Conservation (phyloP, 2,113 vertebrate genomes). For the Alces alces region DNA sequence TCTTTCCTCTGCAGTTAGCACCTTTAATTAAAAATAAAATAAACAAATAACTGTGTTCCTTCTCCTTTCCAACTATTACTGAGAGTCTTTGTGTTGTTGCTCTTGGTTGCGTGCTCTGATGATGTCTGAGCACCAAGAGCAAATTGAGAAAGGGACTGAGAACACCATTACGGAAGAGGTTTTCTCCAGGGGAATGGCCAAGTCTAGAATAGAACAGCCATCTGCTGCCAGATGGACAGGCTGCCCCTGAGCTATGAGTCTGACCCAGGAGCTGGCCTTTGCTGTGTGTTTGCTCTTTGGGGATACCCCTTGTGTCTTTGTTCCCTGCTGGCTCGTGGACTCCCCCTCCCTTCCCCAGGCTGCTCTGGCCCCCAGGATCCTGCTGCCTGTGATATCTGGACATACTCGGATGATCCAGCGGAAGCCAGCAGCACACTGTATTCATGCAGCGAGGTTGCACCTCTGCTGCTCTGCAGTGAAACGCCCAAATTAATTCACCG, state of each 20-base stretch:
- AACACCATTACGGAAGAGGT: not conserved
- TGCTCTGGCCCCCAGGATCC: not conserved
- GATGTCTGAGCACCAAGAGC: slow-evolving; percentile 5
- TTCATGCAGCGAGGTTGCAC: slow-evolving; percentile 53
- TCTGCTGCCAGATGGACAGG: slow-evolving; percentile 51
- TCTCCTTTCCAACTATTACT: slow-evolving; percentile 4
- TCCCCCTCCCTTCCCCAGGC: not conserved
- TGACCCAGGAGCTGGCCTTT: slow-evolving; percentile 21
- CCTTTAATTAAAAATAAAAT: slow-evolving; percentile 50
- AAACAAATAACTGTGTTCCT: not conserved
- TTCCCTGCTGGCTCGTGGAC: not conserved
- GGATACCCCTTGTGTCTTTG: not conserved
- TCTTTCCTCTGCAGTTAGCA: slow-evolving; percentile 32
- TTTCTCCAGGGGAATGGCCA: slow-evolving; percentile 52
- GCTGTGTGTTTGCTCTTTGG: not conserved
- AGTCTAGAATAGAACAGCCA: slow-evolving; percentile 42
- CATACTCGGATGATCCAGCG: not conserved
- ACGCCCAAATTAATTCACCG: slow-evolving; percentile 36
- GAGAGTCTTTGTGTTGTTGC: not conserved
- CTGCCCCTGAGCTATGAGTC: not conserved
- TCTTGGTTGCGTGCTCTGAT: not conserved
- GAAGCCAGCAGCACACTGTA: slow-evolving; percentile 48
- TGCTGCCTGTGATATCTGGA: not conserved
- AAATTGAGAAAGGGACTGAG: not conserved
- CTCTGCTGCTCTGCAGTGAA: not conserved